These are phyloP conservation scores for Phoeniculus purpureus DNA, from an alignment of 2,797 vertebrate genomes.

Conservation along the genomic window DNA sequence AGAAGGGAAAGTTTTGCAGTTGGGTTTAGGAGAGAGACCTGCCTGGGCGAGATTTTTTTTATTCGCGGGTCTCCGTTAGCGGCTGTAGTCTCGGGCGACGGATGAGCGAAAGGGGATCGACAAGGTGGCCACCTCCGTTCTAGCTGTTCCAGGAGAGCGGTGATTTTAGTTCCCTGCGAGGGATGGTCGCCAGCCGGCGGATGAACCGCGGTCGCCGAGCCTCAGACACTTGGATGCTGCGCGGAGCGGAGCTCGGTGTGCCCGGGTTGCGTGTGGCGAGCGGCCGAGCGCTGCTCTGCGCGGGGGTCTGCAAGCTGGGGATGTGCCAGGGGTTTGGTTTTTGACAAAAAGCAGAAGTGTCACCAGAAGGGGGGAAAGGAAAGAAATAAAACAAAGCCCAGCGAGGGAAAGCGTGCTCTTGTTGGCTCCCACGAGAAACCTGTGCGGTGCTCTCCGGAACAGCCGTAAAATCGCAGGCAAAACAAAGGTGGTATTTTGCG, in stretches of 20 bases:
- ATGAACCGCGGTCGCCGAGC: background rate
- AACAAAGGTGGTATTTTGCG: slow-evolving; percentile 66
- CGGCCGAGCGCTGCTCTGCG: background rate
- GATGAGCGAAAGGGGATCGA: background rate
- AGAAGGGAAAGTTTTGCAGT: slow-evolving; percentile 48
- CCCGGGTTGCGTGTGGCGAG: background rate
- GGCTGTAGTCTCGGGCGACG: background rate
- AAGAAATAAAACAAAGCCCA: slow-evolving; percentile 35
- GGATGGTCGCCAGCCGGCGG: slow-evolving; percentile 18
- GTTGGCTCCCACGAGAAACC: slow-evolving; percentile 56
- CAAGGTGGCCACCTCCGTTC: background rate
- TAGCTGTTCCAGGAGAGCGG: background rate
- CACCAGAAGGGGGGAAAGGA: background rate
- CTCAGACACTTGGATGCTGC: slow-evolving; percentile 1
- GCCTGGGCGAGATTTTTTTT: background rate
- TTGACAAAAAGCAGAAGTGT: slow-evolving; percentile 68
- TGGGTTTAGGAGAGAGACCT: background rate
- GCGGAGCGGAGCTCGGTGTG: background rate
- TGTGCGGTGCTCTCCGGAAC: slow-evolving; percentile 56
- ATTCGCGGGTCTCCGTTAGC: background rate
- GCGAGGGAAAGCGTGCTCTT: slow-evolving; percentile 33
- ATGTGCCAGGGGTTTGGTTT: background rate
- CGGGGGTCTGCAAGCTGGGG: background rate
- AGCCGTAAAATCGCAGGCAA: slow-evolving; percentile 57
- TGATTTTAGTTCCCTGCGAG: slow-evolving; percentile 1